phyloP scores from a whole-genome alignment of 2,113 vertebrate species.

The Planiliza haematocheilus region DNA sequence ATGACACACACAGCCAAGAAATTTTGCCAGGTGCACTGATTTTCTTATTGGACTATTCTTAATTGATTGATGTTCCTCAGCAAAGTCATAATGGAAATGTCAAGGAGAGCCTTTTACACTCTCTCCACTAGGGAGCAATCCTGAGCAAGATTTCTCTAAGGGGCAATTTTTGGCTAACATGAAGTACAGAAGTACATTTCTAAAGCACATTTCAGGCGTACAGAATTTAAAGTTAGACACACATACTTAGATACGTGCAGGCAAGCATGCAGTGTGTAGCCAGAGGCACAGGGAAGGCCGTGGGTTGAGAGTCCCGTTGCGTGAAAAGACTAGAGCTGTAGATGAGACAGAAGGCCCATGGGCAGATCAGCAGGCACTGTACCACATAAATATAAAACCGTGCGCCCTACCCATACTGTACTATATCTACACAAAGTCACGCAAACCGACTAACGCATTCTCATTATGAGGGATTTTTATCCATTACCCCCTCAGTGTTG shows the following conservation, averaged over 20 bases:
- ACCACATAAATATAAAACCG: conserved; percentile 60
- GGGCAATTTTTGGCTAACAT: conserved; percentile 49
- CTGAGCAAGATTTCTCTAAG: conserved; percentile 48
- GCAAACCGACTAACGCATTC: conserved; percentile 29
- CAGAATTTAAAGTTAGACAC: conserved; percentile 35
- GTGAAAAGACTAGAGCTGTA: conserved; percentile 64
- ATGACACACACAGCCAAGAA: conserved; percentile 3
- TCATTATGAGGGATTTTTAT: conserved; percentile 28
- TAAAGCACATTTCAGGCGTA: conserved; percentile 16
- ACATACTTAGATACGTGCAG: conserved; percentile 37
- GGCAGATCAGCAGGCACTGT: conserved; percentile 68
- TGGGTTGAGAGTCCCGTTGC: conserved; percentile 72
- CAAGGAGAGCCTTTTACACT: conserved; percentile 25
- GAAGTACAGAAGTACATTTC: conserved; percentile 24
- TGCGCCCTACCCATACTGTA: conserved; percentile 36
- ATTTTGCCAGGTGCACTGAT: not conserved
- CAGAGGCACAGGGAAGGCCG: conserved; percentile 64
- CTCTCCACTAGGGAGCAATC: conserved; percentile 59
- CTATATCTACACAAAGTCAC: conserved; percentile 38
- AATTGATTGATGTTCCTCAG: not conserved
- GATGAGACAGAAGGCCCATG: conserved; percentile 75
- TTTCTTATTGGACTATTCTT: conserved; percentile 1
- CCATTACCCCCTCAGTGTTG: conserved; percentile 41
- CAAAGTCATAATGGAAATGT: conserved; percentile 21
- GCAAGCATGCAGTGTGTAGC: conserved; percentile 55